Evolutionary conservation across 1,140 invertebrate genomes (phyloP), one percentile per base, ranked within the genome.

Genomic region (Gryon sp.): DNA sequence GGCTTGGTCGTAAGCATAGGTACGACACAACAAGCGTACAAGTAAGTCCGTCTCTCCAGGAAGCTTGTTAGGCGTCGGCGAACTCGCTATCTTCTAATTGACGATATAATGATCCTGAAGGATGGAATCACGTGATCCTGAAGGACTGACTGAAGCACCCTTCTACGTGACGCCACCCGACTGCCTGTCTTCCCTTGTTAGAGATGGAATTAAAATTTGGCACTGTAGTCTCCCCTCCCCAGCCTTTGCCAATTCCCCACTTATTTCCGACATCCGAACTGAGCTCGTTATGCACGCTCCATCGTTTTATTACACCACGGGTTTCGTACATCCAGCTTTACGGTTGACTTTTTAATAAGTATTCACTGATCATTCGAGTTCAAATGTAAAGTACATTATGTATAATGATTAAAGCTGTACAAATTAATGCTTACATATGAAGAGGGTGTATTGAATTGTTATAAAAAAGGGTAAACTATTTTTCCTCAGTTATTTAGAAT

Each of bases 81-180:
- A 81, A 82, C 80, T 87, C 80, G 82, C 85, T 82, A 85, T 87
- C 86, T 88, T 88, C 87, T 89, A 89, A 89, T 88, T 89, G 87
- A 87, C 86, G 86, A 88, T 89, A 89, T 88, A 89, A 89, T 88
- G 87, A 89, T 88, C 86, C 83, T 87, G 84, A 87, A 88, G 87
- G 86, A 89, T 88, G 82, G 84, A 87, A 86, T 84, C 85, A 83
- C 75, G 68, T 82, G 76, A 82, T 81, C 80, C 79, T 83, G 81
- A 85, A 87, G 84, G 80, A 81, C 81, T 74, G 55, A 75, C 79
- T 80, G 59, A 74, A 81, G 81, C 76, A 81, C 81, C 80, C 80
- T 83, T 59, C 78, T 80, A 76, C 73, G 66, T 79, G 66, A 66
- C 72, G 55, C 69, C 46, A 19, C 26, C 68, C 55, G 63, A 62